Evolutionary conservation across 2,797 vertebrate genomes (phyloP), one percentile per base, ranked within the genome.

Genomic region (Rhadinocentrus ornatus): DNA sequence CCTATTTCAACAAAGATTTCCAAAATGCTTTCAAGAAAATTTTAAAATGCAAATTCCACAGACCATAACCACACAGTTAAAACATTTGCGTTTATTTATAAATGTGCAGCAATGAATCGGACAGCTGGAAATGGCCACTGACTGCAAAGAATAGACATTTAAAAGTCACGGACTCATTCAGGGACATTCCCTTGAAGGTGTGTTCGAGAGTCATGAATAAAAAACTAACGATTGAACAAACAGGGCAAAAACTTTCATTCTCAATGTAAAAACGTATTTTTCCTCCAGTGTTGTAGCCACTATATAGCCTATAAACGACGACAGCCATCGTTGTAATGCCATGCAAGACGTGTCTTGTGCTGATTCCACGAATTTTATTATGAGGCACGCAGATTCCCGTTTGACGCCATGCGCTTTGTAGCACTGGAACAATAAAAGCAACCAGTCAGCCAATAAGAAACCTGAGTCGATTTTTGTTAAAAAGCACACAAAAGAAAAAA

Each of bases 1-100:
- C 97, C 74, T 99, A 99, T 86, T 99, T 99, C 92, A 99, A 99
- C 93, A 98, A 98, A 87, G 98, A 99, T 94, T 99, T 99, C 90
- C 98, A 99, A 95, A 98, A 91, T 90, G 97, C 97, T 65, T 99
- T 99, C 91, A 97, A 98, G 93, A 99, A 99, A 92, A 99, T 99
- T 65, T 73, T 98, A 77, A 96, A 93, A 94, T 99, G 97, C 95
- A 98, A 96, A 92, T 98, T 96, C 79, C 95, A 96, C 89, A 93
- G 94, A 89, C 92, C 87, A 52, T 97, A 90, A 91, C 24, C 44
- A 18, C 39, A 26, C 5, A 57, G 3, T 12, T 20, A 59, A 26
- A 13, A 32, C 18, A 34, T 69, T 22, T 61, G 4, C 35, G 29
- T 71, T 31, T 35, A 12, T 12, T 48, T 15, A 29, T 58, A 39